Evolutionary conservation across 2,888 invertebrate genomes (phyloP), one percentile per base, ranked within the genome.

Genomic region (Eueremaeus valkanovi): DNA sequence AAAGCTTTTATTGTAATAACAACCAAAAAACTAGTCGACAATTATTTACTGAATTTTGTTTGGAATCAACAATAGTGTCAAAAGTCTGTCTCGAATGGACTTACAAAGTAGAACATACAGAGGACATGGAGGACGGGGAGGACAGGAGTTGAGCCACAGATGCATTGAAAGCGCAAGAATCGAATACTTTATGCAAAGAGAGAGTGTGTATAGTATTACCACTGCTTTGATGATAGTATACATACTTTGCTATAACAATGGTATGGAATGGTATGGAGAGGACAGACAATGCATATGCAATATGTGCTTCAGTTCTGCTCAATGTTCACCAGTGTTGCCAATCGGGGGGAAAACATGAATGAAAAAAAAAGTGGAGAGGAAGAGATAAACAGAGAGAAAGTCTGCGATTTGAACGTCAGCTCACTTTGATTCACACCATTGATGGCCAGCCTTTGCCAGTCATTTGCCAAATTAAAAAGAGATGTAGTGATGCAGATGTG

Each of bases 401-500:
- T 5, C 21, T 18, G 61, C 31, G 29, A 11, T 29, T 31, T 21
- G 66, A 66, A 66, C 40, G 66, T 66, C 66, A 66, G 36, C 66
- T 66, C n/a, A 66, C 36, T 66, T 66, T 66, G 66, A 66, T 66
- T 66, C 66, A 21, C 66, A 66, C 40, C 66, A 66, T 40, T 66
- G 66, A 66, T 66, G 66, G 66, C 66, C 66, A 66, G 55, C 31
- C 66, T 58, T 58, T 58, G 58, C 29, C 58, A 58, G 58, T 58
- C 29, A 58, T 29, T 29, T 9, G 18, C 58, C 29, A 29, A 66
- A 66, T 66, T 66, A 40, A 40, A 66, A 66, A 66, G n/a, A n/a
- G 29, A 40, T 40, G 66, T 66, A 66, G 66, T 40, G 66, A 66
- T 66, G 66, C 66, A 66, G 66, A 66, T 66, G 66, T 66, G 66